Evolutionary conservation across 2,888 invertebrate genomes (phyloP).

Genomic region (Hesperia comma): DNA sequence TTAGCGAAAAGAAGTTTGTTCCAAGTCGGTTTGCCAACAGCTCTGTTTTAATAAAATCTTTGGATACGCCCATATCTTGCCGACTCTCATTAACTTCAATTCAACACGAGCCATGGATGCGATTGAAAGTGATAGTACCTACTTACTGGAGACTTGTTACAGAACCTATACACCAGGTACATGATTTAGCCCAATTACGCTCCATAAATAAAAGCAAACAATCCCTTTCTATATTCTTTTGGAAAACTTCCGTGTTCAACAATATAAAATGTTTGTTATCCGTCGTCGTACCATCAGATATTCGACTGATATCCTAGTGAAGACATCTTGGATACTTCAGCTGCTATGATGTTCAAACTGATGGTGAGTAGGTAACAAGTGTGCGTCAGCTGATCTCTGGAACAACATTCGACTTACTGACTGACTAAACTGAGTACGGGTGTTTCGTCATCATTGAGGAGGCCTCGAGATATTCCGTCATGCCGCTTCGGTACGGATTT

Average conservation of each 20-base stretch:
- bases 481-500: no score
- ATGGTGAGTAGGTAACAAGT: constrained; percentile 57
- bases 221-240: constrained; percentile 65
- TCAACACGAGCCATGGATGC: background rate
- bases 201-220: constrained; percentile 40
- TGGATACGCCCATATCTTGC: no score
- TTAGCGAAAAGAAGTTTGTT: no score
- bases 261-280: constrained; percentile 64
- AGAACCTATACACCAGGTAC: background rate
- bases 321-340: constrained; percentile 40
- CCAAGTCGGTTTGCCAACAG: no score
- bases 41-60: no score
- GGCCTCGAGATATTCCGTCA: no score
- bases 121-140: constrained; percentile 40
- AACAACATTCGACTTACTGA: no score
- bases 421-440: no score
- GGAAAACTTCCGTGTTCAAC: constrained; percentile 65
- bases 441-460: no score
- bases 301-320: constrained; percentile 49
- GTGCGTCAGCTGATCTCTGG: no score
- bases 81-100: background rate
- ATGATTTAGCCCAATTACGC: constrained; percentile 28
- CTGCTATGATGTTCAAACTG: constrained; percentile 58
- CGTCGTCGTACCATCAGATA: constrained; percentile 54
- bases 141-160: constrained; percentile 13